Evolutionary conservation across 2,113 vertebrate species (phyloP), one percentile per base, ranked within the genome.

Genomic region (Pyxicephalus adspersus): DNA sequence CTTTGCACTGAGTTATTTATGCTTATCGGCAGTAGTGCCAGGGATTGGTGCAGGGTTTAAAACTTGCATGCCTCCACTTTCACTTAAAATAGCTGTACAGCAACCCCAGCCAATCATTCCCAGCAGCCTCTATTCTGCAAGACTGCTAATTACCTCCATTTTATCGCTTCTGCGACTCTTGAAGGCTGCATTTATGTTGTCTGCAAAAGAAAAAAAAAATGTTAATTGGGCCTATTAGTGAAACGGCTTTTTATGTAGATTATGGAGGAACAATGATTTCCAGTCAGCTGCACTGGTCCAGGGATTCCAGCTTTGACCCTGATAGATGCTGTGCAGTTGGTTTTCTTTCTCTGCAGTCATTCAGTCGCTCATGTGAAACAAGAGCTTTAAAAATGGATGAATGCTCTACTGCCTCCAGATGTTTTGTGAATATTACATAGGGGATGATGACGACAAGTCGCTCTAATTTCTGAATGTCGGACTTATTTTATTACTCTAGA

Each of bases 371-470:
- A 79, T 74, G 76, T 79, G 60, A 83, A 74, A 79, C 61, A 73
- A 83, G 26, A 64, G 38, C 68, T 72, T 83, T 68, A 79, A 81
- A 83, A 83, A 71, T 73, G 77, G 63, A 75, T 83, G 70, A 83
- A 80, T 66, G 58, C 76, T 57, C 66, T 73, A 67, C 66, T 73
- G 51, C 51, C 63, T 61, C 68, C 77, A 83, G 83, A 80, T 83
- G 83, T 79, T 83, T 51, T 50, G 63, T 67, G 77, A 79, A 60
- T 80, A 68, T 20, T 60, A 65, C 77, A 80, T 74, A 61, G 55
- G 31, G 55, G 52, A 20, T 8, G 31, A 22, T 38, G 22, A 22
- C 38, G 63, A 71, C 66, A 72, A 63, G 72, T 19, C 52, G 57
- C 63, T 80, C 63, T 52, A 25, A 63, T 71, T 61, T 63, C 26